Evolutionary conservation across 2,888 invertebrate genomes (phyloP).

Genomic region (Leptinotarsa juncta): DNA sequence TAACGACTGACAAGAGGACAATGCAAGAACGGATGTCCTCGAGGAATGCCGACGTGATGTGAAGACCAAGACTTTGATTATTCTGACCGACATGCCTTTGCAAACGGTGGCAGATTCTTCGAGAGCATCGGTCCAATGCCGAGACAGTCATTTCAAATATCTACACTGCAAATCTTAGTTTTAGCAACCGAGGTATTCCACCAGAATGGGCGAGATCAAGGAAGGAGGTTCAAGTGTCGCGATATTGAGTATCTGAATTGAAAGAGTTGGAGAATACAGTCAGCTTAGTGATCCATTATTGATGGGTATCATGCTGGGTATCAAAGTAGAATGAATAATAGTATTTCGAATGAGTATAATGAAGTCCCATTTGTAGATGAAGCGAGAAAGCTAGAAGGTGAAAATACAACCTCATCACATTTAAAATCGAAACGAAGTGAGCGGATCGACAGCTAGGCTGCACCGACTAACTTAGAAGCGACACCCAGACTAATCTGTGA

Average conservation of each 20-base stretch:
- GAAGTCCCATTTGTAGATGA: too few species aligned
- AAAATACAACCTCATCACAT: too few species aligned
- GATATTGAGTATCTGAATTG: background rate
- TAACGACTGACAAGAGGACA: constrained; percentile 64
- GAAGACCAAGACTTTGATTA: constrained; percentile 52
- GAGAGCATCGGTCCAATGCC: constrained; percentile 28
- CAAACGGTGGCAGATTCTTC: constrained; percentile 44
- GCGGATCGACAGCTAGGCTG: too few species aligned
- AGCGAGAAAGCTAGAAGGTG: too few species aligned
- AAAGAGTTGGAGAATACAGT: too few species aligned
- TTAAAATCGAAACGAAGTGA: too few species aligned
- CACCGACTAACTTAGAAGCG: too few species aligned
- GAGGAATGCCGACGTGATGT: constrained; percentile 60
- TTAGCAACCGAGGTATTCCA: constrained; percentile 28
- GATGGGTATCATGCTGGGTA: too few species aligned
- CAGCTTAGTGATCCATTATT: too few species aligned
- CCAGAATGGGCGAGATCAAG: background rate
- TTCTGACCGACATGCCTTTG: constrained; percentile 39
- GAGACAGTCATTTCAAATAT: constrained; percentile 40
- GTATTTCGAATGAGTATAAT: too few species aligned
- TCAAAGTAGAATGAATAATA: too few species aligned
- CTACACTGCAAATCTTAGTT: constrained; percentile 37
- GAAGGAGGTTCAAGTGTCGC: background rate
- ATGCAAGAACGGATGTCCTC: constrained; percentile 52
- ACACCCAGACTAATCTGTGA: too few species aligned